These are phyloP conservation scores for Oophaga sylvatica DNA, from an alignment of 2,797 vertebrate species.

Conservation along the genomic window DNA sequence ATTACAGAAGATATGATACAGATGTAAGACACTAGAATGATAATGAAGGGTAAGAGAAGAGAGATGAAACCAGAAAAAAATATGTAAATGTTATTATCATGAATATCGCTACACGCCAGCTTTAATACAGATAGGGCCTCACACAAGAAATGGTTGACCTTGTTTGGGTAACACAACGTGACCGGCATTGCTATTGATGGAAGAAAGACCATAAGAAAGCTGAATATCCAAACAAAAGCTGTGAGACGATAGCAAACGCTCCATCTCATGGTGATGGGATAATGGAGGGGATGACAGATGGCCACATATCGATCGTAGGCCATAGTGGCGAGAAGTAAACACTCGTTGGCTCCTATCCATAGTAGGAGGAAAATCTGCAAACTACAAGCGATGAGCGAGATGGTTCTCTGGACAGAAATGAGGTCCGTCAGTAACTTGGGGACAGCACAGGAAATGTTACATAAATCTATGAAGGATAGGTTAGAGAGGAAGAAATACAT, in stretches of 20 bases:
- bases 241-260: slow-evolving; percentile 4
- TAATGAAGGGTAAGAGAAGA: slow-evolving; percentile 17
- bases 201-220: background rate
- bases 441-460: background rate
- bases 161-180: slow-evolving; percentile 14
- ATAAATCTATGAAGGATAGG: slow-evolving; percentile 35
- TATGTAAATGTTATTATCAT: background rate
- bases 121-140: slow-evolving; percentile 55
- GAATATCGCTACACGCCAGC: slow-evolving; percentile 66
- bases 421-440: slow-evolving; percentile 18
- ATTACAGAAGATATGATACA: slow-evolving; percentile 12
- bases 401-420: background rate
- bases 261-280: slow-evolving; percentile 6
- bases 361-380: slow-evolving; percentile 14
- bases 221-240: slow-evolving; percentile 2
- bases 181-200: background rate
- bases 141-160: slow-evolving; percentile 48
- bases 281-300: slow-evolving; percentile 29
- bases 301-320: slow-evolving; percentile 49
- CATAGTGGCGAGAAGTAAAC: slow-evolving; percentile 29
- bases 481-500: slow-evolving; percentile 46
- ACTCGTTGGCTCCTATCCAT: slow-evolving; percentile 27
- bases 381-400: background rate
- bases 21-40: slow-evolving; percentile 38
- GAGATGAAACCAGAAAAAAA: slow-evolving; percentile 34